phyloP scores from a whole-genome alignment of 2,113 vertebrate genomes.

The Garra rufa region DNA sequence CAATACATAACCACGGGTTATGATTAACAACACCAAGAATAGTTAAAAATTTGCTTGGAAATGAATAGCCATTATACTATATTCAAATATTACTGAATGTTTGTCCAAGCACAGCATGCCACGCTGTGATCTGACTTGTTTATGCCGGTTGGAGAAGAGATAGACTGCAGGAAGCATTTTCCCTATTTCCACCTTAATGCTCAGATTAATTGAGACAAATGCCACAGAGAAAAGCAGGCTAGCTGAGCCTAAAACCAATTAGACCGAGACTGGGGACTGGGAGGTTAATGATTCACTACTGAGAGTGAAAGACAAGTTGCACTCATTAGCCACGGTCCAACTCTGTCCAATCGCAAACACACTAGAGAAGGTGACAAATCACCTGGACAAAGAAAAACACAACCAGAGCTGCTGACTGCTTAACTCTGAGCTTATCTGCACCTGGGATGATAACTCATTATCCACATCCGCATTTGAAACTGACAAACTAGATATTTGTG shows the following conservation, averaged over 20 bases:
- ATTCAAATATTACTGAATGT: slow-evolving; percentile 34
- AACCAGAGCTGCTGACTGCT: neutral
- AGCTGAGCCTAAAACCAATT: slow-evolving; percentile 1
- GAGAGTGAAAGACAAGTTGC: slow-evolving; percentile 16
- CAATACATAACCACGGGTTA: slow-evolving; percentile 29
- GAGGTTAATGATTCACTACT: slow-evolving; percentile 43
- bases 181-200: slow-evolving; percentile 11
- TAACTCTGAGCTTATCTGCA: neutral
- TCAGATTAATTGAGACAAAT: slow-evolving; percentile 29
- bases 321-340: slow-evolving; percentile 13
- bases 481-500: neutral
- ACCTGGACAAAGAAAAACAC: neutral
- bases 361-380: neutral
- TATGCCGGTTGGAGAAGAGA: neutral
- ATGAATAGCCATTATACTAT: neutral
- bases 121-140: neutral
- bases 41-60: slow-evolving; percentile 30
- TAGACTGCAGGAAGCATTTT: neutral
- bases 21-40: slow-evolving; percentile 14
- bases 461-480: neutral
- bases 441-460: neutral
- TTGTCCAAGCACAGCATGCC: neutral
- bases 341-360: neutral
- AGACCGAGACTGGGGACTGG: neutral
- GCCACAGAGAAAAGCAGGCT: neutral